Conservation (phyloP, 1,140 invertebrate species). For the Cardiocondyla obscurior region DNA sequence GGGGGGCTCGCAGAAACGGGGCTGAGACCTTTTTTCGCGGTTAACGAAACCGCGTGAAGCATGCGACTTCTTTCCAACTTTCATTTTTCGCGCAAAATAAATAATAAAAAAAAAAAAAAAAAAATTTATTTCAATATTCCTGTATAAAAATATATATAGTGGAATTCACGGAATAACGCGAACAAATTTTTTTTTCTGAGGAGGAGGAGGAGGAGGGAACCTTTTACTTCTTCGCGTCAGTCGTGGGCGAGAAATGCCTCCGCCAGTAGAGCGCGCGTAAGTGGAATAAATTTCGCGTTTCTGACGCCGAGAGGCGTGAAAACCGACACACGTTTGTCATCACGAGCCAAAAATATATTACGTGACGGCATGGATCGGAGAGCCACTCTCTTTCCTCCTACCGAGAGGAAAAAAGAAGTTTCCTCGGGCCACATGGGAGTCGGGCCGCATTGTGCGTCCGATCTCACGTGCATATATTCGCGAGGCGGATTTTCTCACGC, state of each 20-base stretch:
- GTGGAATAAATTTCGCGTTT: not conserved
- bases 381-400: not conserved
- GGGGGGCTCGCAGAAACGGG: not conserved
- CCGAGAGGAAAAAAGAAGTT: not conserved
- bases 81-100: not conserved
- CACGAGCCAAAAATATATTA: constrained; percentile 43
- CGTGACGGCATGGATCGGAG: constrained; percentile 16
- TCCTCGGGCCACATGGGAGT: constrained; percentile 32
- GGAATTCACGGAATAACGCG: not conserved
- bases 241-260: not conserved
- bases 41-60: not conserved
- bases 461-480: constrained; percentile 31
- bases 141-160: not conserved
- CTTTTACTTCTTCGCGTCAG: no score
- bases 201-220: no score
- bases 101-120: no score
- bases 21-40: constrained; percentile 10
- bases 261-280: not conserved
- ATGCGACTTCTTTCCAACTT: constrained; percentile 5
- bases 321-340: constrained; percentile 34
- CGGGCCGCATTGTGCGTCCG: constrained; percentile 7
- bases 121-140: no score
- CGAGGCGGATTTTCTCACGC: constrained; percentile 53
- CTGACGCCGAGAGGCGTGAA: constrained; percentile 18
- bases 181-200: not conserved